Conservation (phyloP, 2,888 invertebrate species). For the Acleris sparsana region DNA sequence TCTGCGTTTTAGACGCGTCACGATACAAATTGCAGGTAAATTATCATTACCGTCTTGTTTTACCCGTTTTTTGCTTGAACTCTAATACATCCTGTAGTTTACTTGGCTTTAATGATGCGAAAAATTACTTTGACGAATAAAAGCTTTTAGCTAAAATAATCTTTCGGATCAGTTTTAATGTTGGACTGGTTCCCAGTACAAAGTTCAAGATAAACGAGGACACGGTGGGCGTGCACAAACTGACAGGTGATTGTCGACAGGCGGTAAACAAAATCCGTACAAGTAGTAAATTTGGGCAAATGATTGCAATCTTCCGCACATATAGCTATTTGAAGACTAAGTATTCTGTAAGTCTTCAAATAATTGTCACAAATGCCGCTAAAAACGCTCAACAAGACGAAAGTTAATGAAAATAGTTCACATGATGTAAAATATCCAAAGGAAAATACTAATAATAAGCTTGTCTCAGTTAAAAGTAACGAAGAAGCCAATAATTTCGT, state of each 20-base stretch:
- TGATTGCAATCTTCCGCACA: too few species aligned
- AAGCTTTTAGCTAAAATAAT: slow-evolving; percentile 15
- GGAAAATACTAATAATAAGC: too few species aligned
- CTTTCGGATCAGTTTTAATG: slow-evolving; percentile 1
- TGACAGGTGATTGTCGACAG: slow-evolving; percentile 5
- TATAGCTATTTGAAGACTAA: too few species aligned
- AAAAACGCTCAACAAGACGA: too few species aligned
- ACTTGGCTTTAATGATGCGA: slow-evolving; percentile 8
- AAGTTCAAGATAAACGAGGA: slow-evolving; percentile 18
- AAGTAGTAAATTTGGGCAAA: not conserved
- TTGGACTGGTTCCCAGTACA: slow-evolving; percentile 30
- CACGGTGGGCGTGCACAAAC: slow-evolving; percentile 2
- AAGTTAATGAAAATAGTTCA: too few species aligned
- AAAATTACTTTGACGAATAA: not conserved
- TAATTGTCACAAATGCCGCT: too few species aligned
- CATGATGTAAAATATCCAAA: too few species aligned
- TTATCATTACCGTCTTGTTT: slow-evolving; percentile 17
- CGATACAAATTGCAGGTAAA: slow-evolving; percentile 13
- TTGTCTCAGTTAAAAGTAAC: too few species aligned
- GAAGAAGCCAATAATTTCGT: too few species aligned
- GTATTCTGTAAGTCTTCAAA: too few species aligned
- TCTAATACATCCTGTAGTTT: slow-evolving; percentile 31
- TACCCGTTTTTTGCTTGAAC: slow-evolving; percentile 14
- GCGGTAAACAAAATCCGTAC: not conserved
- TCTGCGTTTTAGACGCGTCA: slow-evolving; percentile 13